phyloP scores from a whole-genome alignment of 2,888 invertebrate genomes.

The Cataglyphis albicans region DNA sequence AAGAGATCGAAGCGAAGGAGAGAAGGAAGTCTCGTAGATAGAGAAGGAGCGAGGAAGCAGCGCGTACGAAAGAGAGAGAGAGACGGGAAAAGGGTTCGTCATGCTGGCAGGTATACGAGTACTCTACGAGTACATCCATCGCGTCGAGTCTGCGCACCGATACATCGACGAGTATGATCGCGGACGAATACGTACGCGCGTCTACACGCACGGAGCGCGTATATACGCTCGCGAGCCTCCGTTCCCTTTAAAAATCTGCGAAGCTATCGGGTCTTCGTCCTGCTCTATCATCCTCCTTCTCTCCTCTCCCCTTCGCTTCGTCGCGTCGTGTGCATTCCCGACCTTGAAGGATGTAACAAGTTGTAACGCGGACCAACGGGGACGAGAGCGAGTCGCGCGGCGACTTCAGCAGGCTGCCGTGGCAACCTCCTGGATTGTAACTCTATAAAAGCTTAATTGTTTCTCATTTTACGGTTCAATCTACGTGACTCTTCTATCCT shows the following conservation, averaged over 20 bases:
- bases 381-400: constrained; percentile 53
- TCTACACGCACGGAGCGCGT: constrained; percentile 53
- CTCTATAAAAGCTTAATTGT: constrained; percentile 84
- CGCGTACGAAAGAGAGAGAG: neutral
- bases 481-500: constrained; percentile 72
- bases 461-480: constrained; percentile 84
- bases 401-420: constrained; percentile 40
- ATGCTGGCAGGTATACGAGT: constrained; percentile 60
- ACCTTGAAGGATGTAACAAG: constrained; percentile 81
- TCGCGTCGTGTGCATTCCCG: constrained; percentile 68
- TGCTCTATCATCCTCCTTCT: constrained; percentile 42
- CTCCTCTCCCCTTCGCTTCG: constrained; percentile 23
- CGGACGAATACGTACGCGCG: constrained; percentile 7
- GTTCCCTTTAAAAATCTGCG: constrained; percentile 66
- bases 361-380: constrained; percentile 71
- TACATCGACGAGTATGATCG: constrained; percentile 15
- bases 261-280: constrained; percentile 68
- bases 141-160: constrained; percentile 51
- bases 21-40: constrained; percentile 16
- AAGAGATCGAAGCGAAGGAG: constrained; percentile 53
- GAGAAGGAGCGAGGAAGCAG: constrained; percentile 27
- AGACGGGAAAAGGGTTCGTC: constrained; percentile 52
- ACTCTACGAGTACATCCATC: constrained; percentile 53
- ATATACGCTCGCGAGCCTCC: constrained; percentile 50
- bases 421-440: constrained; percentile 77